Evolutionary conservation across 2,797 vertebrate genomes (phyloP), one percentile per base, ranked within the genome.

Genomic region (Artibeus jamaicensis): DNA sequence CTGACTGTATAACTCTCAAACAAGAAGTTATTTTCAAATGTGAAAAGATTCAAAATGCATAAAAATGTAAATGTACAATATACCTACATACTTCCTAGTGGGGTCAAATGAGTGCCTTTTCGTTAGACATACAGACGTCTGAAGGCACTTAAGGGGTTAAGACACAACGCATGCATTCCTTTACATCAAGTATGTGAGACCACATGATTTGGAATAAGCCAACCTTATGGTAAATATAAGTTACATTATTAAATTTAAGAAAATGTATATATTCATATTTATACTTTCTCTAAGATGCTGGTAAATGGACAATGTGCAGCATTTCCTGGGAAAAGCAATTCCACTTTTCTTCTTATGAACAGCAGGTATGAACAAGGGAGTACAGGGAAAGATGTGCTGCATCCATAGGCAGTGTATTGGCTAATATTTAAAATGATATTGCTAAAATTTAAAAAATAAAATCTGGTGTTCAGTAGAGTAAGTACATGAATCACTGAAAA

Each of bases 81-180:
- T 97, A 96, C 93, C 98, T 86, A 98, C 94, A 98, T 98, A 98
- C 98, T 98, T 98, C 97, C 93, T 98, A 97, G 79, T 57, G 96
- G 98, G 98, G 97, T 97, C 97, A 97, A 91, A 97, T 83, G 97
- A 98, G 98, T 99, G 98, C 98, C 98, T 98, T 98, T 97, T 98
- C 97, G 97, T 98, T 98, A 98, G 98, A 98, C 98, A 98, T 98
- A 98, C 48, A 93, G 97, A 98, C 59, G 97, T 98, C 97, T 98
- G 97, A 98, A 99, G 98, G 98, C 98, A 99, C 98, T 99, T 98
- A 98, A 98, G 98, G 98, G 98, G 98, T 98, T 99, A 98, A 99
- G 98, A 99, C 98, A 98, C 74, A 96, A 98, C 97, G 97, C 98
- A 99, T 98, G 98, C 98, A 98, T 97, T 98, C 98, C 96, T 98